phyloP scores from a whole-genome alignment of 2,888 invertebrate genomes.

The Ditula angustiorana region DNA sequence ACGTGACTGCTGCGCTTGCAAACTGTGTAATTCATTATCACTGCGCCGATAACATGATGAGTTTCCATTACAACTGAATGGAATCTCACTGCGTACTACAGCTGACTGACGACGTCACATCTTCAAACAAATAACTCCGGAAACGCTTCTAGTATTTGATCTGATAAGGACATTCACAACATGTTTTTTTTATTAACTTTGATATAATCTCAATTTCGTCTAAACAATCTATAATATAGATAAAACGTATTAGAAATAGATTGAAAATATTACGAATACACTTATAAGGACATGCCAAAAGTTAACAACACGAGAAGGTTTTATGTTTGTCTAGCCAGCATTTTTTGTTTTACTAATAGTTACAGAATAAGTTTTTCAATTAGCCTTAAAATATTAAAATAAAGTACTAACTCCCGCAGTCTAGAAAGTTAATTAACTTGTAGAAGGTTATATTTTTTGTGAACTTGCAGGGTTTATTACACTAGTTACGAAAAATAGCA shows the following conservation, averaged over 20 bases:
- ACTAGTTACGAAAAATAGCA: no score
- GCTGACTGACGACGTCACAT: conserved; percentile 3
- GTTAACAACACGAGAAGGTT: no score
- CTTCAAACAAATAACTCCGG: background rate
- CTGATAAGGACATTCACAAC: background rate
- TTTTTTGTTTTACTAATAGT: no score
- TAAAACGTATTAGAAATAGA: background rate
- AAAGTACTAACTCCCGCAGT: no score
- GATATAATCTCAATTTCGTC: background rate
- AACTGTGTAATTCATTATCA: conserved; percentile 24
- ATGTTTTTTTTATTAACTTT: background rate
- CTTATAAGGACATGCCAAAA: no score
- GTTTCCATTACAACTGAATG: conserved; percentile 13
- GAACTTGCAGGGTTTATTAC: no score
- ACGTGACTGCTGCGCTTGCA: conserved; percentile 22
- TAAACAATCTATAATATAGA: background rate
- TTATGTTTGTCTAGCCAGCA: no score
- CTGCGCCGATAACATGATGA: conserved; percentile 2
- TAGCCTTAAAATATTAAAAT: no score
- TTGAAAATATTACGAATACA: no score
- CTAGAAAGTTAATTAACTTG: no score
- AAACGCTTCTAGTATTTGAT: background rate
- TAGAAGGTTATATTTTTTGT: no score
- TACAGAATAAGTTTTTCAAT: no score
- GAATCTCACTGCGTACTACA: background rate